Evolutionary conservation across 1,140 invertebrate species (phyloP), one percentile per base, ranked within the genome.

Genomic region (Magallana ariakensis): DNA sequence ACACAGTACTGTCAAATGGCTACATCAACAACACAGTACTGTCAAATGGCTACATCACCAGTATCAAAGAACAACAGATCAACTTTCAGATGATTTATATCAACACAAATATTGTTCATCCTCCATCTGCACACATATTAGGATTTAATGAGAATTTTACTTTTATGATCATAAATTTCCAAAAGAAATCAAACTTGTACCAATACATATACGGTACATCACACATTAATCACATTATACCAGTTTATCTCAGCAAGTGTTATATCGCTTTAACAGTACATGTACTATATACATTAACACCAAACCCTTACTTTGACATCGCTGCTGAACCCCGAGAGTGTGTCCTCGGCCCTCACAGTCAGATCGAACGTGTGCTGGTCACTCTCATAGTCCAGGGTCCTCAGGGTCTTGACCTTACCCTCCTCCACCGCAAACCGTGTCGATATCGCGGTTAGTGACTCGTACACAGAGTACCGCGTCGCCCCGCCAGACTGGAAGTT

Each of bases 401-500:
- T 62, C 7, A 86, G 53, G 0, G 80, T 86, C 19, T 81, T 57
- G 7, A 82, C 53, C 22, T 46, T 56, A 13, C 85, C 85, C 6
- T 56, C 26, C 15, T 86, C 85, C 15, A 86, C 66, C 9, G 33
- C 80, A 66, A 86, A 86, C 56, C 58, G 53, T 2, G 56, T 62
- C 9, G 85, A 86, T 26, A 62, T 54, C 4, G 80, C 15, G 11
- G 16, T 56, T 8, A 22, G 56, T 3, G 46, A 55, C 22, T 86
- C 85, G 10, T 81, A 66, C 11, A 86, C 85, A 26, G 85, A 54
- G 33, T 83, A 83, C n/a, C 8, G 19, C 8, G 58, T 86, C n/a
- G 46, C 83, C 7, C 85, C 85, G 11, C 85, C 85, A 10, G 83
- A 15, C 53, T 86, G 85, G 58, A 86, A 86, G 33, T 86, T 86